Evolutionary conservation across 92 coral and sea anemone genomes (phyloP).

Genomic region (Zoanthus sansibaricus): DNA sequence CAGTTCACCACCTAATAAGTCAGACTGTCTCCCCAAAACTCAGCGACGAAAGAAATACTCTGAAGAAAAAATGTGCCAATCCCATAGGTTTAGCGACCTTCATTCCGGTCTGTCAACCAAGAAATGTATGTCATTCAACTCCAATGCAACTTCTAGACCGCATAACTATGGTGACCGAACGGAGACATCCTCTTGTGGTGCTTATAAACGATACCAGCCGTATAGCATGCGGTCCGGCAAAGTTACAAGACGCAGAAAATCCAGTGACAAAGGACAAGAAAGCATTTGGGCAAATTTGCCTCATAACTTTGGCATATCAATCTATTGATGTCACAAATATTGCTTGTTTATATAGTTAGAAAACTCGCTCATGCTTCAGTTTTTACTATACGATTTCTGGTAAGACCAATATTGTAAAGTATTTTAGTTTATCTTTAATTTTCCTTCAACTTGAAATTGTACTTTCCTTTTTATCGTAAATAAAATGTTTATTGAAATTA

Average conservation of each 20-base stretch:
- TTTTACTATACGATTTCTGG: too few species aligned
- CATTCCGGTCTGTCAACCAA: background rate
- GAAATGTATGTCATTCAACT: background rate
- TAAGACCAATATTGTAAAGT: too few species aligned
- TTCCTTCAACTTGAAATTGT: too few species aligned
- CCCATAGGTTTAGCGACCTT: background rate
- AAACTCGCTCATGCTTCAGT: too few species aligned
- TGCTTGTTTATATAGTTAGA: too few species aligned
- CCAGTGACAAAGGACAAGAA: background rate
- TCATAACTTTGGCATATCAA: slow-evolving; percentile 5
- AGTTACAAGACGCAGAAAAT: background rate
- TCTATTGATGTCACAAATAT: background rate
- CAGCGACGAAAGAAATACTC: background rate
- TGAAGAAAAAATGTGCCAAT: background rate
- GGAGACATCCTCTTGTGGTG: background rate
- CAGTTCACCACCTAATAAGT: background rate
- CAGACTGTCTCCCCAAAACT: background rate
- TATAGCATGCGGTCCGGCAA: background rate
- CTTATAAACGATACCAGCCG: slow-evolving; percentile 14
- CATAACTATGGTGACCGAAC: background rate
- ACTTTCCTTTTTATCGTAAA: too few species aligned
- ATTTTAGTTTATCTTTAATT: too few species aligned
- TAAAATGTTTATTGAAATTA: too few species aligned
- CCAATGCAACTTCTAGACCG: background rate
- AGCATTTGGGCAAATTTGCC: background rate